These are phyloP conservation scores for Hirtodrosophila alboralis DNA, from an alignment of 2,888 invertebrate species.

Conservation along the genomic window DNA sequence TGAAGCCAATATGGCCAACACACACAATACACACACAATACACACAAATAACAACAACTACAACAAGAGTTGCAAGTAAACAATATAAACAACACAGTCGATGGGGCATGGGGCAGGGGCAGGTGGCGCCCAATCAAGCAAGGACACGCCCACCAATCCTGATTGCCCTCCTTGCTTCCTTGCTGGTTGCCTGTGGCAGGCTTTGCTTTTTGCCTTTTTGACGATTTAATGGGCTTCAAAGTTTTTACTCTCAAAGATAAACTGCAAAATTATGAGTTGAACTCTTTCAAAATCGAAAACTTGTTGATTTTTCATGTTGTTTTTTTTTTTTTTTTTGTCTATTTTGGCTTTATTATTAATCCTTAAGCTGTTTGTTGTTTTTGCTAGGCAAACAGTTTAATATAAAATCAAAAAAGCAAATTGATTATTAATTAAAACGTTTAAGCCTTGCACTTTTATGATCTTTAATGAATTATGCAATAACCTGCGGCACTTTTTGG, in stretches of 20 bases:
- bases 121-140: constrained; percentile 27
- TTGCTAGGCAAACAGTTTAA: constrained; percentile 27
- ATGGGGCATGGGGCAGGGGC: no score
- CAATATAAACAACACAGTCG: constrained; percentile 11
- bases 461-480: constrained; percentile 2
- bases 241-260: constrained; percentile 48
- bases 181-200: constrained; percentile 16
- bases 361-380: constrained; percentile 18
- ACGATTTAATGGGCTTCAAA: constrained; percentile 22
- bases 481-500: not conserved
- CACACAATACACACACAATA: constrained; percentile 4
- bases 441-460: constrained; percentile 11
- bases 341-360: constrained; percentile 17
- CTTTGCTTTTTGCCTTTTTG: constrained; percentile 20
- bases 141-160: constrained; percentile 9
- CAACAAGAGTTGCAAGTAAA: constrained; percentile 25
- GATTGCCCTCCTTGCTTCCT: constrained; percentile 7
- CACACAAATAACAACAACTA: constrained; percentile 19
- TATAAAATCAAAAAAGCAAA: constrained; percentile 7
- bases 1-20: constrained; percentile 14
- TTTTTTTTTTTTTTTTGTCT: no score
- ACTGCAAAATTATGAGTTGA: constrained; percentile 50
- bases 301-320: constrained; percentile 42
- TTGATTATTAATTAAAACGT: constrained; percentile 46
- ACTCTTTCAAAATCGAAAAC: constrained; percentile 10